Conservation (phyloP, 2,113 vertebrate genomes). For the Callocephalon fimbriatum region DNA sequence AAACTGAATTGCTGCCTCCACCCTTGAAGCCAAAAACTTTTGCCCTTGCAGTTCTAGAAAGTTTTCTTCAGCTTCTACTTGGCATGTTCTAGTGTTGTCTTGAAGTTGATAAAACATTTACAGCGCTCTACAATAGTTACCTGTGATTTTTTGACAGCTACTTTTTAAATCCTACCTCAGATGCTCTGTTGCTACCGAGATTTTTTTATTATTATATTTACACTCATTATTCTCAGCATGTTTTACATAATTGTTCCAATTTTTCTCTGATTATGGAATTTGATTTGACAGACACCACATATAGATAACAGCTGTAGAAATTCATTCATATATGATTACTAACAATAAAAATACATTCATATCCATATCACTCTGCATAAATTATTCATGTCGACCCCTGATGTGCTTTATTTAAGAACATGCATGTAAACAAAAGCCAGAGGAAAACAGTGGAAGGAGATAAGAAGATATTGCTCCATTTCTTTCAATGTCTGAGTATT, state of each 20-base stretch:
- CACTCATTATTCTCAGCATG: not conserved
- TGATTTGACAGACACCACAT: not conserved
- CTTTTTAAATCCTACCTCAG: not conserved
- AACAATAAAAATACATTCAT: not conserved
- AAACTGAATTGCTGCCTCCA: not conserved
- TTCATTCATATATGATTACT: not conserved
- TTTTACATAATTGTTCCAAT: not conserved
- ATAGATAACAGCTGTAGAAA: not conserved
- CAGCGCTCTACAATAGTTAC: not conserved
- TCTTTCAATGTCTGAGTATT: not conserved
- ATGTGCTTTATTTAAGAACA: not conserved
- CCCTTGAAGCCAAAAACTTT: not conserved
- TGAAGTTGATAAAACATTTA: not conserved
- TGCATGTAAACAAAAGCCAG: not conserved
- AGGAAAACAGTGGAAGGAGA: not conserved
- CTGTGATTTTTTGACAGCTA: not conserved
- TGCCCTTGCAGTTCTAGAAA: not conserved
- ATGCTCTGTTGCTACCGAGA: not conserved
- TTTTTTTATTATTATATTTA: not conserved
- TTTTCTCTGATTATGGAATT: slow-evolving; percentile 4
- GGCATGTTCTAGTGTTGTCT: not conserved
- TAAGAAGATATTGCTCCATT: not conserved
- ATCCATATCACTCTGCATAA: not conserved
- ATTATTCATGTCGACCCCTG: not conserved
- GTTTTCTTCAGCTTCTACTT: not conserved